These are phyloP conservation scores for Solen grandis DNA, from an alignment of 1,140 invertebrate species.

Conservation along the genomic window DNA sequence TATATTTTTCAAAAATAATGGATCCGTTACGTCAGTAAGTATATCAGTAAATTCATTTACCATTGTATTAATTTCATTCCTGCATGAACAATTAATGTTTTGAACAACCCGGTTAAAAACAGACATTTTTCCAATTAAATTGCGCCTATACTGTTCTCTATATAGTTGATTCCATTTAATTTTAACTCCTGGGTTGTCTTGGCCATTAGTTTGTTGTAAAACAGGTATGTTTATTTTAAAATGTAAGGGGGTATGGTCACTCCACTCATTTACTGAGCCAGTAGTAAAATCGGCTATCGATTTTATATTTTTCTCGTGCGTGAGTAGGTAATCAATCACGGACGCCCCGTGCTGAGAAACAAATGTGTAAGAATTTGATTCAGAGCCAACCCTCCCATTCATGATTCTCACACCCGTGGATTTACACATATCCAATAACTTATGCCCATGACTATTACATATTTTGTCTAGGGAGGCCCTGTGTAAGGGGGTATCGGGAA, in stretches of 20 bases:
- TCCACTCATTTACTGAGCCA: background rate
- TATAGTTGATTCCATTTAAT: too few species aligned
- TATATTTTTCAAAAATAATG: too few species aligned
- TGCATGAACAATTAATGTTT: too few species aligned
- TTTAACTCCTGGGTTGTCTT: too few species aligned
- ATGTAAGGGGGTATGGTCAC: background rate
- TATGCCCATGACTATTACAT: conserved; percentile 1
- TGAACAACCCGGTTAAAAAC: too few species aligned
- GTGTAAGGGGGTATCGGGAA: background rate
- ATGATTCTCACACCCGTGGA: background rate
- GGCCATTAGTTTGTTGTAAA: too few species aligned
- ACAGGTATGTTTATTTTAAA: too few species aligned
- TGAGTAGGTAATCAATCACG: conserved; percentile 11
- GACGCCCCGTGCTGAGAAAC: background rate
- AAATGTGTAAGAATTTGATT: background rate
- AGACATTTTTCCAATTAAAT: too few species aligned
- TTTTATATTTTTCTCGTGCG: background rate
- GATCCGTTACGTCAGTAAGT: too few species aligned
- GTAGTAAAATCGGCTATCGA: background rate
- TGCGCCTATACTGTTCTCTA: too few species aligned
- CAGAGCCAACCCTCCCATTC: conserved; percentile 14
- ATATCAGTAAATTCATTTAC: too few species aligned
- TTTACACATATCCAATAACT: conserved; percentile 18
- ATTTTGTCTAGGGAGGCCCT: conserved; percentile 1
- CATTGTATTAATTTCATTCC: too few species aligned